Evolutionary conservation across 2,113 vertebrate species (phyloP), one percentile per base, ranked within the genome.

Genomic region (Lepidothrix coronata): DNA sequence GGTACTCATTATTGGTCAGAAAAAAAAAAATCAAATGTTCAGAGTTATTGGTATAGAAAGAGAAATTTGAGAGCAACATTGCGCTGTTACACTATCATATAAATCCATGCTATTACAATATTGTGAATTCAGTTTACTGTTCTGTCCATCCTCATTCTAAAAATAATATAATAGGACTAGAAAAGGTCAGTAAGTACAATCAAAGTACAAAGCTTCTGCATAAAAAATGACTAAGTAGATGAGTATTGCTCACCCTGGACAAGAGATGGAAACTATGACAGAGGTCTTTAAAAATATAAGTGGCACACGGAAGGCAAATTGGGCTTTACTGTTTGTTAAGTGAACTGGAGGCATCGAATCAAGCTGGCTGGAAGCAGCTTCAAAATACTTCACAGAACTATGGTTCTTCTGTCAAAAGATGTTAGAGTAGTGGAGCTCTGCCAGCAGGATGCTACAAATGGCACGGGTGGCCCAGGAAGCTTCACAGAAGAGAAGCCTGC

Each of bases 381-480:
- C 37, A 46, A 58, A 85, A 46, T 21, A 65, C 49, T 43, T 12
- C 31, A 51, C 37, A 51, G 15, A 33, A 77, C 8, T 11, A 49
- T 20, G 23, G 48, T 49, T 6, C 27, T 81, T 81, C 27, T 70
- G 57, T 51, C 33, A 63, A 65, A 76, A 87, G 19, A 3, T 65
- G 8, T 54, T 79, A 48, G 13, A 67, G 46, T 35, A 67, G 14
- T 41, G 14, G 17, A 57, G 37, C 9, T 82, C 37, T 65, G 21
- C 43, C 21, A 41, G 33, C 8, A 58, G 28, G 12, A 23, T 46
- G 57, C 11, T 44, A 22, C 0, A 0, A n/a, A 30, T 39, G 24
- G 2, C 21, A 11, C 0, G 0, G 31, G 28, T 25, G 21, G 37
- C 23, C 4, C 55, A 70, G 19, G 37, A 17, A 44, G 8, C 14